phyloP scores from a whole-genome alignment of 2,888 invertebrate species.

The Meganola albula region DNA sequence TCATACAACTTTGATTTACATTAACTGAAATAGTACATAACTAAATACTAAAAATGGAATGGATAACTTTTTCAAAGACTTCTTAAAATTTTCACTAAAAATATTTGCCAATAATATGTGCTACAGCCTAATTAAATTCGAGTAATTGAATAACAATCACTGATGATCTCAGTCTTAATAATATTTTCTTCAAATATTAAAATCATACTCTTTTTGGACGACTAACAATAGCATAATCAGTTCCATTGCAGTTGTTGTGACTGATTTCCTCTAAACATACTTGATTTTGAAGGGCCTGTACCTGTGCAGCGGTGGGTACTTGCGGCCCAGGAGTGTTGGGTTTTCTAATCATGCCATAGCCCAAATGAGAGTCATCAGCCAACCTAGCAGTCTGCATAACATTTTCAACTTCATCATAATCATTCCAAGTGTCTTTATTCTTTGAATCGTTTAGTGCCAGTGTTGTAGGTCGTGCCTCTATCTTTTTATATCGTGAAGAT shows the following conservation, averaged over 20 bases:
- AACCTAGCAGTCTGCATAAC: slow-evolving; percentile 82
- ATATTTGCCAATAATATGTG: slow-evolving; percentile 10
- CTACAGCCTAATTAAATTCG: slow-evolving; percentile 23
- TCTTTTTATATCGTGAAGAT: slow-evolving; percentile 82
- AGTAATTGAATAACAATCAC: slow-evolving; percentile 40
- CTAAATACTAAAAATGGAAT: no score
- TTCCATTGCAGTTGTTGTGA: slow-evolving; percentile 85
- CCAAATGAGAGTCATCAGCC: slow-evolving; percentile 88
- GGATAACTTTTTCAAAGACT: no score
- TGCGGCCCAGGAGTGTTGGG: slow-evolving; percentile 75
- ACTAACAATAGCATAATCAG: slow-evolving; percentile 89
- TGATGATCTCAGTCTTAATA: slow-evolving; percentile 51
- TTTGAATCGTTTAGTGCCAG: slow-evolving; percentile 65
- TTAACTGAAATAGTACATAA: no score
- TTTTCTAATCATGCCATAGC: slow-evolving; percentile 87
- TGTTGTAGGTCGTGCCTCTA: slow-evolving; percentile 79
- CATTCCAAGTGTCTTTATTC: slow-evolving; percentile 79
- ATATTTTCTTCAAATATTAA: slow-evolving; percentile 22
- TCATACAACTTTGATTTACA: no score
- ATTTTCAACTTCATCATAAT: slow-evolving; percentile 86
- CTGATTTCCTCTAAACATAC: slow-evolving; percentile 74
- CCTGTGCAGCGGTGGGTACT: slow-evolving; percentile 71
- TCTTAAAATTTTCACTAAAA: no score
- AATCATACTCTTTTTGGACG: slow-evolving; percentile 88
- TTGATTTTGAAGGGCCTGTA: slow-evolving; percentile 63